These are phyloP conservation scores for Melipona quadrifasciata DNA, from an alignment of 1,140 invertebrate species.

Conservation along the genomic window DNA sequence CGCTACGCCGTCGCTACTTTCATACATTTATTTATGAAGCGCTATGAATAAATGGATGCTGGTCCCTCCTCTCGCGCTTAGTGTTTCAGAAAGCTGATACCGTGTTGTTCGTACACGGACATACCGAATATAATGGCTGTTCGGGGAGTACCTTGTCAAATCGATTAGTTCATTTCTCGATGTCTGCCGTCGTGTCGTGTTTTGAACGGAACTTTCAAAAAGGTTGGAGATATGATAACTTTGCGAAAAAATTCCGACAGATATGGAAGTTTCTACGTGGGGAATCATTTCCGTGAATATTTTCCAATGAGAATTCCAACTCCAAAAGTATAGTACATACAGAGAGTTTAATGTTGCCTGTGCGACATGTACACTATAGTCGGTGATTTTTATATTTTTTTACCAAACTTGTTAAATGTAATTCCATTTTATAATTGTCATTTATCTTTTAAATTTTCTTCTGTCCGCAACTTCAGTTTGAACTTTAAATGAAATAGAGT, in stretches of 20 bases:
- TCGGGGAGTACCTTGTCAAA: slow-evolving; percentile 70
- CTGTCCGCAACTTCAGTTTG: no score
- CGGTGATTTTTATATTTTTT: no score
- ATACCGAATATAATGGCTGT: slow-evolving; percentile 74
- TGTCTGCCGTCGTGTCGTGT: slow-evolving; percentile 20
- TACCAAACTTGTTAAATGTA: no score
- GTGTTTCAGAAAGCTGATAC: slow-evolving; percentile 71
- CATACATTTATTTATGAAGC: slow-evolving; percentile 81
- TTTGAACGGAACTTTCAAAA: background rate
- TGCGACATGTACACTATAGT: no score
- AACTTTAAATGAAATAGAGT: no score
- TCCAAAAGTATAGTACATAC: no score
- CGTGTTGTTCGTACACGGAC: slow-evolving; percentile 73
- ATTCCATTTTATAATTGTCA: no score
- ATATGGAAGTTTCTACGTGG: no score
- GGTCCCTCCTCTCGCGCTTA: slow-evolving; percentile 71
- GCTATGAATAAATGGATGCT: slow-evolving; percentile 81
- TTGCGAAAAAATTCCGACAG: no score
- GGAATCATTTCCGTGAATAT: background rate
- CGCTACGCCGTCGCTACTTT: slow-evolving; percentile 62
- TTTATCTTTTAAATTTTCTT: no score
- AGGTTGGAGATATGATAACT: background rate
- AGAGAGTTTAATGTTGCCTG: no score
- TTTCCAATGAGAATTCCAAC: no score
- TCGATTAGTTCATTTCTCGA: slow-evolving; percentile 60